Evolutionary conservation across 2,888 invertebrate genomes (phyloP).

Genomic region (Schizotus pectinicornis): DNA sequence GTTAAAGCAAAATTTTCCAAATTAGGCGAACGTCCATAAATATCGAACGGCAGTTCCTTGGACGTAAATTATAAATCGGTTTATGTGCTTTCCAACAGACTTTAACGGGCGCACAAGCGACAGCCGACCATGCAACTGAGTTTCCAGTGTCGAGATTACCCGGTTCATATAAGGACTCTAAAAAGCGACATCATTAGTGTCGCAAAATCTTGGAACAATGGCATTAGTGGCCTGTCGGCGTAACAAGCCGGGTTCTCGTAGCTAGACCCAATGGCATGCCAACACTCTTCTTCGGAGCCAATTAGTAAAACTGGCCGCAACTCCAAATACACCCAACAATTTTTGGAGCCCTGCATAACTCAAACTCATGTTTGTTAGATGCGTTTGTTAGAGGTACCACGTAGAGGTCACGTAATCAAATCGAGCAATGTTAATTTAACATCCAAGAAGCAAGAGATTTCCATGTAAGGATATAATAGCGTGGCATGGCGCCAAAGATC

Average conservation of each 20-base stretch:
- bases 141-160: slow-evolving; percentile 34
- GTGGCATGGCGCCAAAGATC: slow-evolving; percentile 7
- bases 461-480: slow-evolving; percentile 10
- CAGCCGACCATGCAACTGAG: slow-evolving; percentile 21
- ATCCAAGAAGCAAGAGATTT: slow-evolving; percentile 3
- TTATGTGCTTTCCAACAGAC: slow-evolving; percentile 14
- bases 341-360: too few species aligned
- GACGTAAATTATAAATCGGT: neutral
- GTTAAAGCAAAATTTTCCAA: too few species aligned
- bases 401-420: slow-evolving; percentile 16
- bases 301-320: too few species aligned
- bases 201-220: slow-evolving; percentile 43
- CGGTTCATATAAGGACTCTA: slow-evolving; percentile 45
- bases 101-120: slow-evolving; percentile 31
- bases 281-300: slow-evolving; percentile 6
- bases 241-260: slow-evolving; percentile 34
- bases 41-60: too few species aligned
- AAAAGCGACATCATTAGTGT: slow-evolving; percentile 53
- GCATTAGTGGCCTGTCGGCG: slow-evolving; percentile 27
- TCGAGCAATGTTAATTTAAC: slow-evolving; percentile 2
- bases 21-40: too few species aligned
- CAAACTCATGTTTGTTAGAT: too few species aligned
- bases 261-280: slow-evolving; percentile 20
- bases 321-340: too few species aligned
- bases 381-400: neutral